Evolutionary conservation across 2,797 vertebrate species (phyloP), one percentile per base, ranked within the genome.

Genomic region (Gymnocypris eckloni): DNA sequence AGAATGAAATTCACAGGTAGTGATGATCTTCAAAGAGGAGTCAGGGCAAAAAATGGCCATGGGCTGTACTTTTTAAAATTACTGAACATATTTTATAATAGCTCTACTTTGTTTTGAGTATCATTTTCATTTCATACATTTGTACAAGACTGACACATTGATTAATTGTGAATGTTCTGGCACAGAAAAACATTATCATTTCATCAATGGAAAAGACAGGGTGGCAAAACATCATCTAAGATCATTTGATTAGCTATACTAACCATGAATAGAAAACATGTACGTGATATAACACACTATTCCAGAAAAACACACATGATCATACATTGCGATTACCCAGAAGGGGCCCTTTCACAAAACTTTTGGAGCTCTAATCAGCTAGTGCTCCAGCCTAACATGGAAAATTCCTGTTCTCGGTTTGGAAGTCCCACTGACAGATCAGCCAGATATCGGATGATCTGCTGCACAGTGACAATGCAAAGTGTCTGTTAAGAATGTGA

Each of bases 391-490:
- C n/a, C 73, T 33, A 12, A 72, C 67, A 39, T 85, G 78, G 75
- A 90, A 88, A 89, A 86, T 89, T 87, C 81, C 85, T 79, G 45
- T 67, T 78, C 64, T 75, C 79, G 10, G 75, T 48, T 87, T 67
- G 52, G 77, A 69, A 56, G 37, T 82, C 25, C 79, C 61, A 78
- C 86, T 87, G 73, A 66, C 77, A 87, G 43, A 79, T 75, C 86
- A 84, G 78, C 69, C 52, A 84, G 70, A 71, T 83, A 81, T 86
- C 79, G 9, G 75, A 86, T 76, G 83, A 87, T 86, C 81, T 77
- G 18, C 81, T 84, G 85, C 75, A 56, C 88, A 85, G 83, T 84
- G 81, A 88, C 89, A 90, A 89, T 81, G 61, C 88, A 87, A 87
- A 87, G 78, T 69, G 78, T 79, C 85, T 81, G 48, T 79, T 76